Base-by-base conservation (phyloP, 1,140 invertebrate species). In the Arctopsyche grandis region DNA sequence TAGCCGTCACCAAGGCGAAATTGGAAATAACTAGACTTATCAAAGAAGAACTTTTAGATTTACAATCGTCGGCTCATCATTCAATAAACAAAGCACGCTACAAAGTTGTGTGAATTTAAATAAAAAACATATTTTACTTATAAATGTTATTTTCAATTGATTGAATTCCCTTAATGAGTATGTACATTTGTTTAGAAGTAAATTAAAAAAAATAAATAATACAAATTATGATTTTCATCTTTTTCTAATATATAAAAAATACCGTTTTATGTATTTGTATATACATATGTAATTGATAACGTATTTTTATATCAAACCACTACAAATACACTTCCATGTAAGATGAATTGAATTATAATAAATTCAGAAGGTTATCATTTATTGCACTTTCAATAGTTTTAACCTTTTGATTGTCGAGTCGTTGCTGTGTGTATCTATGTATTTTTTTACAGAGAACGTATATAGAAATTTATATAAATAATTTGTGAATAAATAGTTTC, bases 1-100 rank as follows among this genome's bases (percentile, higher is more conserved):
- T 99, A 69, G 96, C 98, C 9, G 96, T 99, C 0, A 95, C 96
- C 63, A 99, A 99, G 88, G 99, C 99, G 0, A 99, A 99, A 87
- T 96, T 96, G 16, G 99, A 99, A 89, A 99, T 99, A 43, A 98
- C 98, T 0, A 91, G 99, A 10, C 91, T 99, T 12, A 98, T 99
- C 83, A 98, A 99, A 86, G 99, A 99, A 87, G 98, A 99, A 87
- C 90, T 99, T 26, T 92, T 99, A 0, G 97, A 98, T 89, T 88
- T 99, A 73, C 95, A 97, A 86, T 94, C 94, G 43, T 94, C 94
- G 0, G 92, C 94, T 0, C 94, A 94, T 88, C 96, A 93, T 88
- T 94, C 93, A 84, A 94, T 93, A 84, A 98, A 97, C 84, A 96
- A 96, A 86, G 95, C 95, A 66, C 91, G 97, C 86, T 99, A 99